These are phyloP conservation scores for Gila robusta DNA, from an alignment of 2,797 vertebrate genomes.

Conservation along the genomic window DNA sequence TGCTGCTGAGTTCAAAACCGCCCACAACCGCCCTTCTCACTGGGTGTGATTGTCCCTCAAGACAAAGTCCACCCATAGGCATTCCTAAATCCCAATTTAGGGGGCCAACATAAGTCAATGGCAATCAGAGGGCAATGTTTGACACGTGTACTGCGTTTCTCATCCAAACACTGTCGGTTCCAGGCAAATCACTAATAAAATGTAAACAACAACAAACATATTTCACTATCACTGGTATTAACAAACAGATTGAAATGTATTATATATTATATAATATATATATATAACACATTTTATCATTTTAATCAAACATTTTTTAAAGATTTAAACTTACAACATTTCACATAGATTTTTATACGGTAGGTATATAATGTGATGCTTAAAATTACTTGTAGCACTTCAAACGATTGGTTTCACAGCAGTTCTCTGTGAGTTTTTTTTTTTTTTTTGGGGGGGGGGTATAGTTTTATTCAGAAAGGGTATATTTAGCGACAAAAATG, in stretches of 20 bases:
- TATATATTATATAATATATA: not conserved
- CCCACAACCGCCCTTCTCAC: conserved; percentile 13
- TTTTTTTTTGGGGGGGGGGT: too few species aligned
- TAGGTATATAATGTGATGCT: not conserved
- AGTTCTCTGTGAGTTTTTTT: not conserved
- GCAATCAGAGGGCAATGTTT: not conserved
- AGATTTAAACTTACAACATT: not conserved
- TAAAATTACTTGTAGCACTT: not conserved
- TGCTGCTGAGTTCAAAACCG: not conserved
- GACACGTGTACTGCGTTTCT: not conserved
- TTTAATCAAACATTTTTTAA: not conserved
- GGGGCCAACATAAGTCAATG: not conserved
- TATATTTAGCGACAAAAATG: not conserved
- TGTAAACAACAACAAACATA: not conserved
- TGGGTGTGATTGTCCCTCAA: conserved; percentile 28
- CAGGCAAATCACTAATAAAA: not conserved
- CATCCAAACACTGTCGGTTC: not conserved
- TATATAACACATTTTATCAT: not conserved
- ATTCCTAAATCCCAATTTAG: not conserved
- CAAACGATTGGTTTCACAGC: not conserved
- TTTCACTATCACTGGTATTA: not conserved
- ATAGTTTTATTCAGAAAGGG: not conserved
- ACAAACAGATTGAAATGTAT: not conserved
- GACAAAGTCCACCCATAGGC: conserved; percentile 11
- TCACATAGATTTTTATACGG: not conserved